Conservation (phyloP, 2,797 vertebrate species). For the Podarcis siculus region DNA sequence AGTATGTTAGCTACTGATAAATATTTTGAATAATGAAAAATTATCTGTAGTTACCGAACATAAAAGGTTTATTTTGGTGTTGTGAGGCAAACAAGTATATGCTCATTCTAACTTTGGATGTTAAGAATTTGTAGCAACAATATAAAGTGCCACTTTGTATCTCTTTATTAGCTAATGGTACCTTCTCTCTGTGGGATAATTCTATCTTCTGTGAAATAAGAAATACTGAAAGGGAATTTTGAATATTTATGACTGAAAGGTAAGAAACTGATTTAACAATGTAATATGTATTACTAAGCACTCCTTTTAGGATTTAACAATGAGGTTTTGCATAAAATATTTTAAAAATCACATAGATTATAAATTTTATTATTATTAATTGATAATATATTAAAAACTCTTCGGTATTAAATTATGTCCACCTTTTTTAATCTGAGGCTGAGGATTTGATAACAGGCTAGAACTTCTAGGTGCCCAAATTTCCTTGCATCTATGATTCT, state of each 20-base stretch:
- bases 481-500: not conserved
- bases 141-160: slow-evolving; percentile 57
- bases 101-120: slow-evolving; percentile 26
- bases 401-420: not conserved
- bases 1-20: not conserved
- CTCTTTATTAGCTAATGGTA: slow-evolving; percentile 58
- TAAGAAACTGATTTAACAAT: not conserved
- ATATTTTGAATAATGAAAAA: not conserved
- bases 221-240: slow-evolving; percentile 17
- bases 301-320: not conserved
- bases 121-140: slow-evolving; percentile 61
- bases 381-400: not conserved
- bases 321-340: not conserved
- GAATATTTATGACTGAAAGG: not conserved
- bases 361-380: not conserved
- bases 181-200: slow-evolving; percentile 45
- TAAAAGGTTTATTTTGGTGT: slow-evolving; percentile 9
- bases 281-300: not conserved
- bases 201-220: slow-evolving; percentile 54
- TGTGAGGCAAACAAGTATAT: slow-evolving; percentile 27
- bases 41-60: not conserved
- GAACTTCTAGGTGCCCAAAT: not conserved
- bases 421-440: not conserved
- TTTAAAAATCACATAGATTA: not conserved
- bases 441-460: not conserved